Conservation (phyloP, 2,888 invertebrate genomes). For the Dugesia japonica region DNA sequence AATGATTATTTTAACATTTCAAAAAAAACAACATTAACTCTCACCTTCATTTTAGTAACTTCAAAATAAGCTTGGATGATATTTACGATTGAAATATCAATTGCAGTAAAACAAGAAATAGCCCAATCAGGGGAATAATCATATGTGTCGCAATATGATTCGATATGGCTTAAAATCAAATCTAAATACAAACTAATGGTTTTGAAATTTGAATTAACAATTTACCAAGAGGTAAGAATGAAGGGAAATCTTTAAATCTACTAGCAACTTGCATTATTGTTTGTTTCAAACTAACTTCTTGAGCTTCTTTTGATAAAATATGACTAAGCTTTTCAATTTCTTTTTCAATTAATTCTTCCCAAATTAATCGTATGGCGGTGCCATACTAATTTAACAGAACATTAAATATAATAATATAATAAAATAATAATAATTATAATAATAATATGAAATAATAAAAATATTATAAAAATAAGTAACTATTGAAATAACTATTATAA, state of each 20-base stretch:
- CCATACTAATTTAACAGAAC: neutral
- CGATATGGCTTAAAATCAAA: neutral
- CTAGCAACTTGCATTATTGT: neutral
- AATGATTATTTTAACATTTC: too few species aligned
- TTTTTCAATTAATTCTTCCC: conserved; percentile 27
- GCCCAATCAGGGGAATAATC: neutral
- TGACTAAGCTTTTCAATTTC: neutral
- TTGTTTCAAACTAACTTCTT: neutral
- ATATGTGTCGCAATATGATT: neutral
- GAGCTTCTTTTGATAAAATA: neutral
- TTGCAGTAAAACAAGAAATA: neutral
- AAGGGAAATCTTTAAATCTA: neutral
- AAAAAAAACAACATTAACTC: neutral
- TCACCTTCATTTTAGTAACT: conserved; percentile 17
- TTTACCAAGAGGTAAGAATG: neutral
- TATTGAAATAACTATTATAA: too few species aligned
- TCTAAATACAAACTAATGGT: neutral
- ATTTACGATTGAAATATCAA: neutral
- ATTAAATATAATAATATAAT: too few species aligned
- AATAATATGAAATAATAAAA: too few species aligned
- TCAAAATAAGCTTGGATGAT: neutral
- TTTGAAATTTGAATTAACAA: neutral
- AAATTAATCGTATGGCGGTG: neutral
- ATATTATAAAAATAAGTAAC: too few species aligned
- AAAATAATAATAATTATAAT: too few species aligned